phyloP scores from a whole-genome alignment of 2,113 vertebrate genomes.

The Anthoscopus minutus region DNA sequence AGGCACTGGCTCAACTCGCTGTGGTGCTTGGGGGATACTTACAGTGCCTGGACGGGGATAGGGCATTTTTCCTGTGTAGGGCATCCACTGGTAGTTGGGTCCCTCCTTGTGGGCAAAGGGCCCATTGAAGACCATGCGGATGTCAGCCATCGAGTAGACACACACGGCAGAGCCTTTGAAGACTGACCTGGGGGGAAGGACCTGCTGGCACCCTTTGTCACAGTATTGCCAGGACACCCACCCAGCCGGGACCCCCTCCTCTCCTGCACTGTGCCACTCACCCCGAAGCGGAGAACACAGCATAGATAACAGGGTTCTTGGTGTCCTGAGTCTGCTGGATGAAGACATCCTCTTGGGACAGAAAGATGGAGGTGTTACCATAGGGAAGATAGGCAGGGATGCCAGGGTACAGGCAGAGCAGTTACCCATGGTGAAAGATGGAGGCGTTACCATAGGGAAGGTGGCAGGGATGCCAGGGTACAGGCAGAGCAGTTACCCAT shows the following conservation, averaged over 20 bases:
- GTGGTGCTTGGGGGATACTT: background rate
- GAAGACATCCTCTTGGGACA: constrained; percentile 88
- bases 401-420: background rate
- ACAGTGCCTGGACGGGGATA: constrained; percentile 96
- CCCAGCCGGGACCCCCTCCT: background rate
- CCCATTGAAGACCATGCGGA: constrained; percentile 97
- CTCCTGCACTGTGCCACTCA: constrained; percentile 49
- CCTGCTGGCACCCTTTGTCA: background rate
- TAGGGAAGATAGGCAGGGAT: background rate
- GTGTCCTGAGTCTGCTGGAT: constrained; percentile 96
- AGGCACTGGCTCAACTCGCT: accelerated
- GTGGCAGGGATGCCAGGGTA: background rate
- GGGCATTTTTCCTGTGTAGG: constrained; percentile 95
- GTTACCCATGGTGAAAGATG: background rate
- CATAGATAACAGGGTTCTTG: constrained; percentile 96
- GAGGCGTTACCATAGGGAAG: background rate
- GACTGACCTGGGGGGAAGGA: constrained; percentile 78
- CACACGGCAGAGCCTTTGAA: constrained; percentile 97
- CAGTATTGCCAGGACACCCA: accelerated
- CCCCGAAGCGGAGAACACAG: constrained; percentile 94
- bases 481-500: background rate
- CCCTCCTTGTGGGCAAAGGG: constrained; percentile 98
- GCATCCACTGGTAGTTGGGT: constrained; percentile 98
- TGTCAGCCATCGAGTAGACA: constrained; percentile 97
- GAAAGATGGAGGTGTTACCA: constrained; percentile 26